A percentile compares a stretch with the other conserved stretches of the same genome.
Conservation (phyloP, 1,140 invertebrate species). For the Cotesia vestalis region DNA sequence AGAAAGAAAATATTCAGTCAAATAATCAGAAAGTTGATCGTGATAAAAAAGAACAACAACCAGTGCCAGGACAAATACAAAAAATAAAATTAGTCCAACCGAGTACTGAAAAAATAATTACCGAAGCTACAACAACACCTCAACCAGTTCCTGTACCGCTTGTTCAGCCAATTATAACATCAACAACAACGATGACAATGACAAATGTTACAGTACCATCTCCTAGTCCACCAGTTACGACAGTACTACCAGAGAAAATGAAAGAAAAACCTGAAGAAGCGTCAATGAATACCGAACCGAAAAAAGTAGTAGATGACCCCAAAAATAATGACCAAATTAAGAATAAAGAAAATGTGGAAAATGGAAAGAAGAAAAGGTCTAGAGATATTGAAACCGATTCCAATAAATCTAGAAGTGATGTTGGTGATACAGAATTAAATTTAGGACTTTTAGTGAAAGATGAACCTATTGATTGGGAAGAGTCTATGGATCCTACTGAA, state of each 20-base stretch:
- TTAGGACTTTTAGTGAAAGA: constrained; percentile 71
- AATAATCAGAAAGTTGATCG: constrained; percentile 59
- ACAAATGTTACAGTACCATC: constrained; percentile 35
- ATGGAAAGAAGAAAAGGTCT: constrained; percentile 55
- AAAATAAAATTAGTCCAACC: constrained; percentile 63
- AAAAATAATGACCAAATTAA: constrained; percentile 58
- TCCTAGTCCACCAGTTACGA: constrained; percentile 29
- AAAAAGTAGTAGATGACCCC: constrained; percentile 49
- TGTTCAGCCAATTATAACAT: constrained; percentile 26
- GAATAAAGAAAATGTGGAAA: constrained; percentile 58
- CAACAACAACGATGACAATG: constrained; percentile 35
- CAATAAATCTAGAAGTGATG: constrained; percentile 59
- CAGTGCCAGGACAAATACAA: constrained; percentile 58
- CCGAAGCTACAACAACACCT: constrained; percentile 25
- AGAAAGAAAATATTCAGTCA: constrained; percentile 64
- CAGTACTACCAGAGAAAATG: constrained; percentile 14
- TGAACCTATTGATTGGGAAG: constrained; percentile 76
- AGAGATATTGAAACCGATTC: constrained; percentile 56
- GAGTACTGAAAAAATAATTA: constrained; percentile 49
- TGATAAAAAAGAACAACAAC: constrained; percentile 55
- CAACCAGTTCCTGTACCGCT: constrained; percentile 30
- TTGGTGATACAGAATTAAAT: constrained; percentile 58
- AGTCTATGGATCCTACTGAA: constrained; percentile 65
- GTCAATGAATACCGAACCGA: constrained; percentile 42
- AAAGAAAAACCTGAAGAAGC: constrained; percentile 43